These are phyloP conservation scores for Agriopis marginaria DNA, from an alignment of 2,888 invertebrate genomes.

Conservation along the genomic window DNA sequence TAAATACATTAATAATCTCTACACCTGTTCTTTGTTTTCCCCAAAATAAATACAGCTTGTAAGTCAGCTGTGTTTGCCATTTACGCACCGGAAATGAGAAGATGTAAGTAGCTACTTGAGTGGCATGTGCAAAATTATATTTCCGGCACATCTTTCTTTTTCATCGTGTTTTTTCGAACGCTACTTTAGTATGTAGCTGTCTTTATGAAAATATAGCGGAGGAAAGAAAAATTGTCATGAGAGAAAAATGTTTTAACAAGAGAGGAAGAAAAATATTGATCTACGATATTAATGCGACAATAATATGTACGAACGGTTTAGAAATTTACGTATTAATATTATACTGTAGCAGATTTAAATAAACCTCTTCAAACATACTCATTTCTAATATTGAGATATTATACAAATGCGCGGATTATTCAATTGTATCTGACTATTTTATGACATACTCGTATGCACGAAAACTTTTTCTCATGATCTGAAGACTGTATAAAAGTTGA, in stretches of 20 bases:
- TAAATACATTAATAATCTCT: background rate
- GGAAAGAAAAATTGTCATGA: background rate
- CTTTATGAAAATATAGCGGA: constrained; percentile 7
- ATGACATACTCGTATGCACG: too few relatives aligned
- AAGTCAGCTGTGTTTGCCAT: constrained; percentile 47
- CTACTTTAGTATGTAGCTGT: constrained; percentile 11
- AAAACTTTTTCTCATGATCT: too few relatives aligned
- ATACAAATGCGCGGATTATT: too few relatives aligned
- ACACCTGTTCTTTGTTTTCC: constrained; percentile 8
- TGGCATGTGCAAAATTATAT: constrained; percentile 26
- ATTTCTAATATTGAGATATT: too few relatives aligned
- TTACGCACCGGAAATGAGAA: constrained; percentile 29
- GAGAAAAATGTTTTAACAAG: background rate
- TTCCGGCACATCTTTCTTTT: constrained; percentile 19
- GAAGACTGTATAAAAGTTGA: too few relatives aligned
- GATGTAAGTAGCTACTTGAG: constrained; percentile 6
- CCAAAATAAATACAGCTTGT: constrained; percentile 14
- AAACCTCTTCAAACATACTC: too few relatives aligned
- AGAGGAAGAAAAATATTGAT: too few relatives aligned
- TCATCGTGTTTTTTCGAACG: constrained; percentile 9
- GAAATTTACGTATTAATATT: too few relatives aligned
- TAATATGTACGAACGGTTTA: too few relatives aligned
- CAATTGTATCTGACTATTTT: too few relatives aligned
- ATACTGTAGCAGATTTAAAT: too few relatives aligned
- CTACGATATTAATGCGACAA: too few relatives aligned